Percentiles rank a stretch among this genome's conserved stretches.
phyloP scores from a whole-genome alignment of 2,888 invertebrate species.

The Dryobotodes eremita region DNA sequence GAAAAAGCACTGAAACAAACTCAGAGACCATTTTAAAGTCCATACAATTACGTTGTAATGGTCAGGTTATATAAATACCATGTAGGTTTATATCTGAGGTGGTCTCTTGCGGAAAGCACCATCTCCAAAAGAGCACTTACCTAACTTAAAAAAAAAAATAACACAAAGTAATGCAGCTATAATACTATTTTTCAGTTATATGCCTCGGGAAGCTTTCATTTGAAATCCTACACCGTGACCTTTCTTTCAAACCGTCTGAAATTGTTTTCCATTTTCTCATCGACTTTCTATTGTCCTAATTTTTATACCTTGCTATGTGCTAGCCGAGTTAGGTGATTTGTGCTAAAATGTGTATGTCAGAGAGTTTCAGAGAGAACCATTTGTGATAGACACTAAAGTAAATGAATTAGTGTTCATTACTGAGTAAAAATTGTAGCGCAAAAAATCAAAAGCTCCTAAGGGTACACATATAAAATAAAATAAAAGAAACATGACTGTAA shows the following conservation, averaged over 20 bases:
- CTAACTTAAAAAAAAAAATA: background rate
- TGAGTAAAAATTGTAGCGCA: background rate
- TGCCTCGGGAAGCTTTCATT: conserved; percentile 19
- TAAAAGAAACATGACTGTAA: background rate
- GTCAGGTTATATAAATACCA: background rate
- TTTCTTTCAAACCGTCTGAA: conserved; percentile 20
- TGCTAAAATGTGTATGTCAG: background rate
- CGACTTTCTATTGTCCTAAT: conserved; percentile 5
- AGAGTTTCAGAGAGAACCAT: background rate
- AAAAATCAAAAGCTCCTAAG: too few species aligned
- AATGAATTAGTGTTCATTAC: conserved; percentile 4
- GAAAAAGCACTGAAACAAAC: background rate
- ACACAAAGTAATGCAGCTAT: background rate
- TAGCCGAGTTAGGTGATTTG: background rate
- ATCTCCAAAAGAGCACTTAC: background rate
- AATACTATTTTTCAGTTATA: conserved; percentile 16
- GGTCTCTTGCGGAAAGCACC: background rate
- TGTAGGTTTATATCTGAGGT: background rate
- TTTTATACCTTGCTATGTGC: background rate
- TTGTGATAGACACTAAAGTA: too few species aligned
- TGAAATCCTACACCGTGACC: conserved; percentile 21
- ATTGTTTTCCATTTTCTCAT: conserved; percentile 16
- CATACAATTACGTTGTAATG: background rate
- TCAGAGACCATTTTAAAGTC: background rate
- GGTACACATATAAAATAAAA: background rate